A percentile compares a stretch with the other conserved stretches of the same genome.
Conservation (phyloP, 2,797 vertebrate genomes). For the Adelosebastes latens region DNA sequence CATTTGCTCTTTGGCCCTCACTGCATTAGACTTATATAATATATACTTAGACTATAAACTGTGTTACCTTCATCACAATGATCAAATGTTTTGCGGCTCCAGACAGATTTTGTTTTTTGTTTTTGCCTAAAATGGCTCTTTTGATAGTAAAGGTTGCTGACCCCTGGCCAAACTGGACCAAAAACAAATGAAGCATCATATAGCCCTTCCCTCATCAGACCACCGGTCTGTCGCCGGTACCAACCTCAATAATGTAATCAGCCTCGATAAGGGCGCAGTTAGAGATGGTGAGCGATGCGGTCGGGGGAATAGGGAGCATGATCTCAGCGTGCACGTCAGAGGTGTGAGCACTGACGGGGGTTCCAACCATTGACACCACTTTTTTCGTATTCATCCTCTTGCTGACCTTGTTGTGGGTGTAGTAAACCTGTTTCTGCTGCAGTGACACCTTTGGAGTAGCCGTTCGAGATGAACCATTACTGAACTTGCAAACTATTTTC, state of each 20-base stretch:
- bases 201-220: not conserved
- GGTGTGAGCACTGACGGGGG: slow-evolving; percentile 4
- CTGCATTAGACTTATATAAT: too few relatives aligned
- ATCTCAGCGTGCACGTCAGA: slow-evolving; percentile 27
- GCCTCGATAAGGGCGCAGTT: slow-evolving; percentile 67
- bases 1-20: too few relatives aligned
- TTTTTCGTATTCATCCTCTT: accelerated
- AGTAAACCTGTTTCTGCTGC: slow-evolving; percentile 51
- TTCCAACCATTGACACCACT: not conserved
- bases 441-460: slow-evolving; percentile 50
- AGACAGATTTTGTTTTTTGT: too few relatives aligned
- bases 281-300: slow-evolving; percentile 30
- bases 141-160: too few relatives aligned
- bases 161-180: not conserved
- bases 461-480: slow-evolving; percentile 49
- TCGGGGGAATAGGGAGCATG: slow-evolving; percentile 44
- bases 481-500: slow-evolving; percentile 55
- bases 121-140: too few relatives aligned
- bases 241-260: slow-evolving; percentile 61
- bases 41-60: too few relatives aligned
- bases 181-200: not conserved
- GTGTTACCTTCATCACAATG: too few relatives aligned
- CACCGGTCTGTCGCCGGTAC: not conserved
- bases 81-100: too few relatives aligned
- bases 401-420: not conserved